Conservation (phyloP, 2,113 vertebrate species). For the Cyprinodon variegatus region DNA sequence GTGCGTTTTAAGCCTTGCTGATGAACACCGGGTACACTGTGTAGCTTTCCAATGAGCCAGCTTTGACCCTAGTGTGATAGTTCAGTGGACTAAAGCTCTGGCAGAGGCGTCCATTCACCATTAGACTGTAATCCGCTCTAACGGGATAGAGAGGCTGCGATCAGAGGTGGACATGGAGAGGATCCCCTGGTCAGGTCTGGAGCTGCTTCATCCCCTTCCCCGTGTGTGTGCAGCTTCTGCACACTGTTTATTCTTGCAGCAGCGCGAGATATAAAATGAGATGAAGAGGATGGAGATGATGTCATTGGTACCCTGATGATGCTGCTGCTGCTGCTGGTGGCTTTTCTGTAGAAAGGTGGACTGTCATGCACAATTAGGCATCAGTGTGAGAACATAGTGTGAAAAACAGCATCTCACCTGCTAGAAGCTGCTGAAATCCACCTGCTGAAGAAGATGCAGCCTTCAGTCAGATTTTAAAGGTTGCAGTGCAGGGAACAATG, state of each 20-base stretch:
- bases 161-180: constrained; percentile 18
- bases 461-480: not conserved
- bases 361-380: not conserved
- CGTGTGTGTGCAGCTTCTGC: not conserved
- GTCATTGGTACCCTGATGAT: constrained; percentile 47
- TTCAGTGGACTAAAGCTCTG: constrained; percentile 59
- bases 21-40: constrained; percentile 45
- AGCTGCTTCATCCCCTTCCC: constrained; percentile 37
- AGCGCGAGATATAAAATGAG: constrained; percentile 33
- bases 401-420: constrained; percentile 9
- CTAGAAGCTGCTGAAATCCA: not conserved
- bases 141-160: constrained; percentile 63
- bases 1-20: constrained; percentile 16
- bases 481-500: constrained; percentile 5
- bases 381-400: constrained; percentile 1
- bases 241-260: constrained; percentile 4
- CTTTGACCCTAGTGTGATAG: constrained; percentile 46
- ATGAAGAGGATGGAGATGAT: constrained; percentile 63
- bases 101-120: constrained; percentile 62
- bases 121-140: constrained; percentile 70
- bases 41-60: constrained; percentile 41
- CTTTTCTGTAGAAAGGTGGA: constrained; percentile 37
- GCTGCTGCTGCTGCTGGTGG: constrained; percentile 5
- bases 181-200: constrained; percentile 50
- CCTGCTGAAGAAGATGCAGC: not conserved